Evolutionary conservation across 2,113 vertebrate species (phyloP).

Genomic region (Prunella himalayana): DNA sequence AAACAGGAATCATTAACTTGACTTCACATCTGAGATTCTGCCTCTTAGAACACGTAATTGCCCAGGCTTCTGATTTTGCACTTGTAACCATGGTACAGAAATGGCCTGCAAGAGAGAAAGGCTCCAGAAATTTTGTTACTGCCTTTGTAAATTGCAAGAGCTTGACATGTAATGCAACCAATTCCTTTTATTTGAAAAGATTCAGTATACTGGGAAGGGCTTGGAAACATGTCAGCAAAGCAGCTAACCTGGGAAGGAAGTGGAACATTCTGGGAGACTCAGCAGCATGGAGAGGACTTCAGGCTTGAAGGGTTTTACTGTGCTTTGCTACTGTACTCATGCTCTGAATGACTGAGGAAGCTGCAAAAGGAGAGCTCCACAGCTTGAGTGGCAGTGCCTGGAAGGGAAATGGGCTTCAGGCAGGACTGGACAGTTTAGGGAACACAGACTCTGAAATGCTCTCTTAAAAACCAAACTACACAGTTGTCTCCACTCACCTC

Average conservation of each 20-base stretch:
- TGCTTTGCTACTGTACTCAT: background rate
- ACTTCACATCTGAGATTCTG: background rate
- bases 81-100: background rate
- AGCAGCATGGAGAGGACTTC: background rate
- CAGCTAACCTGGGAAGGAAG: background rate
- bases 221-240: background rate
- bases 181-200: background rate
- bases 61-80: background rate
- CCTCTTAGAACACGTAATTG: background rate
- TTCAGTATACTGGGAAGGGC: background rate
- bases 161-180: background rate
- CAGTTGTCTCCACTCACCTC: background rate
- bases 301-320: background rate
- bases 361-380: background rate
- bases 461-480: background rate
- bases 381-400: background rate
- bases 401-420: background rate
- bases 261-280: background rate
- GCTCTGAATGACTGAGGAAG: background rate
- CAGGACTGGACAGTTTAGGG: background rate
- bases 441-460: background rate
- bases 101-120: background rate
- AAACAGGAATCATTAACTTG: background rate
- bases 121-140: background rate
- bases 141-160: background rate